Conservation (phyloP, 2,888 invertebrate species). For the Polymixis flavicincta region DNA sequence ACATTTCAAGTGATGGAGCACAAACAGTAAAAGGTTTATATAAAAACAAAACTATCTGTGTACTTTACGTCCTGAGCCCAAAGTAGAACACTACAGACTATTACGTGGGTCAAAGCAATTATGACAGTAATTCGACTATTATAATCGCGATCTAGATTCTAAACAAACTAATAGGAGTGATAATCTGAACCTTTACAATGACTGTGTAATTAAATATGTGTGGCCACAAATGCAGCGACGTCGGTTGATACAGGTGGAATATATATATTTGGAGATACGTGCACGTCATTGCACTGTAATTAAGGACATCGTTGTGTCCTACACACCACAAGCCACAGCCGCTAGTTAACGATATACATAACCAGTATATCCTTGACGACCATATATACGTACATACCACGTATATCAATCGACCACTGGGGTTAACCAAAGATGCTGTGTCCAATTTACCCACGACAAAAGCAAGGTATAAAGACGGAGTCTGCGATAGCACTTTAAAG, state of each 20-base stretch:
- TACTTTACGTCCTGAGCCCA: neutral
- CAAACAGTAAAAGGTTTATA: conserved; percentile 19
- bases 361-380: neutral
- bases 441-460: conserved; percentile 28
- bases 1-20: conserved; percentile 23
- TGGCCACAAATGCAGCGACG: conserved; percentile 52
- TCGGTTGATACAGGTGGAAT: neutral
- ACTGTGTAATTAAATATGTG: conserved; percentile 56
- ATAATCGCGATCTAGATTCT: conserved; percentile 50
- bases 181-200: conserved; percentile 56
- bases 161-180: conserved; percentile 61
- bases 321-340: conserved; percentile 35
- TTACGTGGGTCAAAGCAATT: conserved; percentile 40
- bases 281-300: conserved; percentile 32
- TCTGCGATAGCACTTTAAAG: conserved; percentile 29
- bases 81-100: conserved; percentile 17
- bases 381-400: neutral
- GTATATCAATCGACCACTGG: conserved; percentile 1
- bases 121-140: conserved; percentile 52
- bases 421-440: conserved; percentile 18
- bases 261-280: conserved; percentile 2
- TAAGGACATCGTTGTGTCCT: conserved; percentile 26
- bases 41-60: conserved; percentile 12
- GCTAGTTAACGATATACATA: conserved; percentile 24
- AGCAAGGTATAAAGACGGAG: neutral